phyloP scores from a whole-genome alignment of 2,888 invertebrate genomes.

The Molorchus minor region DNA sequence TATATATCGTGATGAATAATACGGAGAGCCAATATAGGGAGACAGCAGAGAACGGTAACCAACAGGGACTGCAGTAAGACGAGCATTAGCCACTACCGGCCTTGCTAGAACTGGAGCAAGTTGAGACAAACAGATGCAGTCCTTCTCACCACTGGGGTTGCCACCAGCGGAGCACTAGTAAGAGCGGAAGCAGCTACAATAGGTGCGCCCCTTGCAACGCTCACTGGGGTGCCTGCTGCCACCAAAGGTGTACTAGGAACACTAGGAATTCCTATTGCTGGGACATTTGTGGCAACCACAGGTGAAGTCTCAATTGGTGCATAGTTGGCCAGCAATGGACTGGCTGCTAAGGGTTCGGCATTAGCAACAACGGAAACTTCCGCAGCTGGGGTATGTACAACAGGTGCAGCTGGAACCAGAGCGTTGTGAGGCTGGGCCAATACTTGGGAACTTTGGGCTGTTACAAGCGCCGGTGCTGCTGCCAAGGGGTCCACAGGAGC shows the following conservation, averaged over 20 bases:
- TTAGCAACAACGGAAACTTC: too few species aligned
- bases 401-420: slow-evolving; percentile 10
- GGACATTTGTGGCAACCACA: too few species aligned
- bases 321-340: background rate
- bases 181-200: background rate
- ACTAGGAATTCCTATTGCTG: too few species aligned
- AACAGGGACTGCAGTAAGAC: too few species aligned
- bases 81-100: background rate
- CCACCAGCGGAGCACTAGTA: background rate
- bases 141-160: background rate
- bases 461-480: background rate
- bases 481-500: background rate
- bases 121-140: too few species aligned
- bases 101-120: too few species aligned
- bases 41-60: too few species aligned
- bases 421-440: slow-evolving; percentile 8
- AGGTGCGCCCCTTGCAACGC: background rate
- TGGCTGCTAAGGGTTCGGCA: too few species aligned
- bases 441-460: slow-evolving; percentile 1
- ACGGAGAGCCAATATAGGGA: background rate
- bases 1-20: background rate
- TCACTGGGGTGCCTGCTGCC: background rate
- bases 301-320: background rate
- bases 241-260: background rate
- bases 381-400: too few species aligned